Base-by-base conservation (phyloP, 2,888 invertebrate genomes). In the Aphrophora alni region DNA sequence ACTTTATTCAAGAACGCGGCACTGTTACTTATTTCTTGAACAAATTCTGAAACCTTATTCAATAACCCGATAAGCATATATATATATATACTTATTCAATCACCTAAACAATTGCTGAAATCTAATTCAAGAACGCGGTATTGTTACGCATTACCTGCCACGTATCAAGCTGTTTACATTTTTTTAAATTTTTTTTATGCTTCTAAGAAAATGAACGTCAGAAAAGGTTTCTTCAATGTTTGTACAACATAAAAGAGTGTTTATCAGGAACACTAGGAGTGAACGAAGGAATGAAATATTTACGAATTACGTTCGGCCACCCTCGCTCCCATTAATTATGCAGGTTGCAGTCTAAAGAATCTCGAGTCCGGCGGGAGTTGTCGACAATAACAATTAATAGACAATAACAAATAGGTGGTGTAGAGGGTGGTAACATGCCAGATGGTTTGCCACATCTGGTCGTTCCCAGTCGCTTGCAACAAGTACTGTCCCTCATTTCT, bases 401-500 rank as follows among this genome's bases (percentile, higher is more conserved):
- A 59, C 59, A 59, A 59, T 59, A 59, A 59, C 59, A 59, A 59
- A 59, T 59, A 59, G 59, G 59, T 59, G 59, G 59, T 3, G n/a
- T 33, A 21, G 59, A 14, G 44, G 59, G 44, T 12, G 44, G 10
- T 33, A 14, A 44, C 44, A 14, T 14, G 44, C 59, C 59, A 59
- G 59, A 59, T 59, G 59, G 59, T 21, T 59, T 14, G 21, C 59
- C 21, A 59, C 59, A 59, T 59, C 59, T 59, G 59, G 21, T 59
- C n/a, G 59, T 3, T 59, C 21, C 59, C 59, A n/a, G 21, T 17
- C 10, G 44, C 21, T 59, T 21, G 59, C 59, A 59, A 59, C 59
- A 59, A 59, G 59, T 59, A 59, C 12, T 44, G 44, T 44, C 59
- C 59, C 59, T 59, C 59, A 21, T 59, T 1, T 14, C 2, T 44